Evolutionary conservation across 2,113 vertebrate genomes (phyloP).

Genomic region (Andinoacara biseriatus): DNA sequence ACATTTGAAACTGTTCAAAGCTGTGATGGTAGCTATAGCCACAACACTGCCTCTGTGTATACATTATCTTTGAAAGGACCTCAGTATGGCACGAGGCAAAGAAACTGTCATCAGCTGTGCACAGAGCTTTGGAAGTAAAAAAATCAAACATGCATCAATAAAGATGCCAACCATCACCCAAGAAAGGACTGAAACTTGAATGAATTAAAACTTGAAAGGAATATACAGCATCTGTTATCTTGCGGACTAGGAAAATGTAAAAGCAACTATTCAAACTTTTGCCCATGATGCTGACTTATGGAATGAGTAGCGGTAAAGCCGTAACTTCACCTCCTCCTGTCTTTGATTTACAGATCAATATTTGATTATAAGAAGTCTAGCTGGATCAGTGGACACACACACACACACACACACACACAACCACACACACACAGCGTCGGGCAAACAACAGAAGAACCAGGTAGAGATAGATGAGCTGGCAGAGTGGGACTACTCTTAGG

Average conservation of each 20-base stretch:
- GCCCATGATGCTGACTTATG: slow-evolving; percentile 20
- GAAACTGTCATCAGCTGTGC: background rate
- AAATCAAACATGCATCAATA: background rate
- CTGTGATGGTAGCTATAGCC: slow-evolving; percentile 21
- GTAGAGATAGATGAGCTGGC: slow-evolving; percentile 40
- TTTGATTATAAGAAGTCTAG: slow-evolving; percentile 54
- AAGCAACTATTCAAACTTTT: slow-evolving; percentile 19
- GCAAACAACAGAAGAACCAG: slow-evolving; percentile 8
- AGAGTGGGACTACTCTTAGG: slow-evolving; percentile 20
- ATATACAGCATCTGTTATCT: background rate
- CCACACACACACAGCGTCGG: background rate
- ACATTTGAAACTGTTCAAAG: slow-evolving; percentile 38
- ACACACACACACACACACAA: background rate
- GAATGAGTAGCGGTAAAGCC: slow-evolving; percentile 12
- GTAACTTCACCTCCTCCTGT: slow-evolving; percentile 7
- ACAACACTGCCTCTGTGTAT: slow-evolving; percentile 10
- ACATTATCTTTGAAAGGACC: slow-evolving; percentile 32
- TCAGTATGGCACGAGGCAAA: slow-evolving; percentile 9
- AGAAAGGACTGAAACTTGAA: slow-evolving; percentile 15
- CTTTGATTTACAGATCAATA: slow-evolving; percentile 58
- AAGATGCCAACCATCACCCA: background rate
- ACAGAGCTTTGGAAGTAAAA: slow-evolving; percentile 8
- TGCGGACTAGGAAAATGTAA: background rate
- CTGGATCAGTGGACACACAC: slow-evolving; percentile 20
- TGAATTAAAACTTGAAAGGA: background rate